Conservation (phyloP, 2,888 invertebrate genomes). For the Orthosia incerta region DNA sequence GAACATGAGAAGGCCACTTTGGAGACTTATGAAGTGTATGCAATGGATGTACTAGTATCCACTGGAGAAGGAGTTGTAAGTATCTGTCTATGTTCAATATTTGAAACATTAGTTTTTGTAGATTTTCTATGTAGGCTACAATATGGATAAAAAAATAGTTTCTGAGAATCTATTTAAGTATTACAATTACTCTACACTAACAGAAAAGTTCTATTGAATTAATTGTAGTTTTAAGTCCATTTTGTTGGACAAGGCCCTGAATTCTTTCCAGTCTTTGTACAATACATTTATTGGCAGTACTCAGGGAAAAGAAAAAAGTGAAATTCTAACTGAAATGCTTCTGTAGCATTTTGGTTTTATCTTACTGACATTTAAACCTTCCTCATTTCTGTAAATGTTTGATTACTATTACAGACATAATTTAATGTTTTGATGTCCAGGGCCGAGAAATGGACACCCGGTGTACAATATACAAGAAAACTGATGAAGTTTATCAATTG, state of each 20-base stretch:
- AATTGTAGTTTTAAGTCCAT: neutral
- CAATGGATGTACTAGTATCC: constrained; percentile 99
- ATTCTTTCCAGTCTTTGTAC: constrained; percentile 79
- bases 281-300: constrained; percentile 77
- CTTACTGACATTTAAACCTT: constrained; percentile 72
- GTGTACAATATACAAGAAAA: constrained; percentile 99
- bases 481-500: constrained; percentile 98
- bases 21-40: constrained; percentile 99
- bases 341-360: constrained; percentile 73
- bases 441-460: constrained; percentile 98
- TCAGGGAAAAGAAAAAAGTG: constrained; percentile 78
- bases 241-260: constrained; percentile 69
- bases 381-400: neutral
- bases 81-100: constrained; percentile 48
- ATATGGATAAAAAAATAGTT: neutral
- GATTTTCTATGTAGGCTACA: neutral
- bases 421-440: constrained; percentile 78
- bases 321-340: constrained; percentile 73
- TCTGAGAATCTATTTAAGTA: neutral
- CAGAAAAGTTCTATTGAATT: too few species aligned
- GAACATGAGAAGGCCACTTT: constrained; percentile 99
- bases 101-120: neutral
- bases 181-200: too few species aligned
- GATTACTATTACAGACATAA: neutral
- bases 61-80: constrained; percentile 98